Evolutionary conservation across 2,113 vertebrate genomes (phyloP).

Genomic region (Gracilinanus agilis): DNA sequence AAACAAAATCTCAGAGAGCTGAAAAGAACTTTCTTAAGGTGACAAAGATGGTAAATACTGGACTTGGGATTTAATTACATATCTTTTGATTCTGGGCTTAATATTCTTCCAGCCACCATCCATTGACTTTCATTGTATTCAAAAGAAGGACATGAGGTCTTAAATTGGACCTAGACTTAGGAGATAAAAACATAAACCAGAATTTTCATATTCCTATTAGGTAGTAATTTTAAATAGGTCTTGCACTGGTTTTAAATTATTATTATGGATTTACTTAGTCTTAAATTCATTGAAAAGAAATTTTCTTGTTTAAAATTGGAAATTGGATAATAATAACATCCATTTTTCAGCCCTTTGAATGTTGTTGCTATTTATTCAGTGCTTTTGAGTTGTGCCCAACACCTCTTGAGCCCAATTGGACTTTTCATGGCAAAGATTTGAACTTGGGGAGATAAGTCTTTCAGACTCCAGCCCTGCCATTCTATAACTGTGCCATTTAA

Average conservation of each 20-base stretch:
- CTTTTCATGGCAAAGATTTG: too few species aligned
- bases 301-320: slow-evolving; percentile 24
- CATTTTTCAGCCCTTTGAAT: neutral
- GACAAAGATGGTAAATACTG: neutral
- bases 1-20: neutral
- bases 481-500: too few species aligned
- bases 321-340: neutral
- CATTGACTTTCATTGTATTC: neutral
- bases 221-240: neutral
- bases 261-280: neutral
- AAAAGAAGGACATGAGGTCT: neutral
- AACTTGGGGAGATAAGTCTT: too few species aligned
- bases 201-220: neutral
- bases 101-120: neutral
- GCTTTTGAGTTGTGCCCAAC: too few species aligned
- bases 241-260: neutral
- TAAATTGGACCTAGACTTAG: neutral
- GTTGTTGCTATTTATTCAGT: too few species aligned
- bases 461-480: too few species aligned
- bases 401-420: too few species aligned
- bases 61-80: neutral
- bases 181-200: neutral
- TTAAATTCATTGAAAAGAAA: slow-evolving; percentile 17
- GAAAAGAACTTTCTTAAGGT: neutral
- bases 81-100: neutral